phyloP scores from a whole-genome alignment of 2,888 invertebrate species.

The Arrhopalites spinosus region DNA sequence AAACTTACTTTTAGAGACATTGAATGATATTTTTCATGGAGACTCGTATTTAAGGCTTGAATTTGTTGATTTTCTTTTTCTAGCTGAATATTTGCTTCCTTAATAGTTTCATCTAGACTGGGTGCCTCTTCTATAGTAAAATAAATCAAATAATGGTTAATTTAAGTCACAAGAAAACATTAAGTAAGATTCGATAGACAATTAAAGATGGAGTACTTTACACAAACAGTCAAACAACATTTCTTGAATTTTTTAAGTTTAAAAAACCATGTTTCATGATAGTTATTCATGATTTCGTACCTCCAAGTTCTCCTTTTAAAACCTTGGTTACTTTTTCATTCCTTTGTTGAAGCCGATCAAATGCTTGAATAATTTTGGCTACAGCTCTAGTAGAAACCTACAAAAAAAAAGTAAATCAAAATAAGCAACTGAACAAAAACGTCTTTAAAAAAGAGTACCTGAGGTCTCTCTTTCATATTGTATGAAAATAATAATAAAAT shows the following conservation, averaged over 20 bases:
- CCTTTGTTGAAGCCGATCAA: slow-evolving; percentile 91
- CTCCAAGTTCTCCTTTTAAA: slow-evolving; percentile 79
- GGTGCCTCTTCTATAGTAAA: slow-evolving; percentile 67
- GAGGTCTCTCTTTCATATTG: too few relatives aligned
- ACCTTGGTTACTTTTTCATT: slow-evolving; percentile 92
- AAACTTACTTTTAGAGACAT: slow-evolving; percentile 77
- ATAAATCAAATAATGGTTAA: too few relatives aligned
- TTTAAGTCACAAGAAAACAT: not conserved
- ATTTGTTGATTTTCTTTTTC: slow-evolving; percentile 88
- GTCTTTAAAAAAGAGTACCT: too few relatives aligned
- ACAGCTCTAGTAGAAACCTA: slow-evolving; percentile 91
- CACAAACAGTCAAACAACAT: not conserved
- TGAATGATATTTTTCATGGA: slow-evolving; percentile 91
- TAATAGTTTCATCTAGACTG: slow-evolving; percentile 78
- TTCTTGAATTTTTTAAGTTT: not conserved
- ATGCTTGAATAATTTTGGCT: slow-evolving; percentile 94
- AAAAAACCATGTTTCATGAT: not conserved
- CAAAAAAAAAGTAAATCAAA: slow-evolving; percentile 45
- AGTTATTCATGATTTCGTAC: too few relatives aligned
- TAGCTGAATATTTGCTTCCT: slow-evolving; percentile 83
- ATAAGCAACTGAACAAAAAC: too few relatives aligned
- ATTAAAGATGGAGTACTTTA: not conserved
- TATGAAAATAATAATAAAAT: not conserved
- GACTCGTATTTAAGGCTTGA: slow-evolving; percentile 85
- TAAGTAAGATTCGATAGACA: not conserved